Conservation (phyloP, 2,888 invertebrate species). For the Alcis repandata region DNA sequence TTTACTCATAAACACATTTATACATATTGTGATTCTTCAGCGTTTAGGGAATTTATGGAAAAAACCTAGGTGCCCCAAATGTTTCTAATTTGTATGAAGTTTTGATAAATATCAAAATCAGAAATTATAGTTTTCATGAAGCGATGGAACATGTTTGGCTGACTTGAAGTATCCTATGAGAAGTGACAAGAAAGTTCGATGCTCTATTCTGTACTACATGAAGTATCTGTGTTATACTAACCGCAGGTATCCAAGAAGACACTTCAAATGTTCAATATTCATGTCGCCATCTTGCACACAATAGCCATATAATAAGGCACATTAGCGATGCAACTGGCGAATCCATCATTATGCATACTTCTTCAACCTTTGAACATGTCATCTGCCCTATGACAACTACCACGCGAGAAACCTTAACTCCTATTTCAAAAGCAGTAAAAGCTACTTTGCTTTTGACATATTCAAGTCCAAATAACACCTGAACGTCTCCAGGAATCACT, state of each 20-base stretch:
- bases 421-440: constrained; percentile 31
- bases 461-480: not conserved
- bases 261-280: constrained; percentile 58
- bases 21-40: too few species aligned
- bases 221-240: not conserved
- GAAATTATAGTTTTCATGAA: too few species aligned
- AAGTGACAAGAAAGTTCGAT: too few species aligned
- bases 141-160: too few species aligned
- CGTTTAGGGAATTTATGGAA: too few species aligned
- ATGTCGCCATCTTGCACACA: constrained; percentile 59
- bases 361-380: constrained; percentile 66
- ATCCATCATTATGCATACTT: constrained; percentile 71
- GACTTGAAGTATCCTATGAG: too few species aligned
- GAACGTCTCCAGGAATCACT: not conserved
- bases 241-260: constrained; percentile 5
- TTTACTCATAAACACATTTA: too few species aligned
- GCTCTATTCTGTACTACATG: too few species aligned
- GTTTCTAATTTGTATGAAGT: too few species aligned
- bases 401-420: constrained; percentile 26
- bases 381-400: constrained; percentile 50
- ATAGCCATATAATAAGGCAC: constrained; percentile 62
- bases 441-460: constrained; percentile 2
- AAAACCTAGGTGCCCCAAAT: too few species aligned
- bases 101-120: too few species aligned
- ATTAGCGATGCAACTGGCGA: constrained; percentile 71